Percentiles rank a stretch among this genome's conserved stretches.
phyloP scores from a whole-genome alignment of 2,113 vertebrate species.

The Prolemur simus region DNA sequence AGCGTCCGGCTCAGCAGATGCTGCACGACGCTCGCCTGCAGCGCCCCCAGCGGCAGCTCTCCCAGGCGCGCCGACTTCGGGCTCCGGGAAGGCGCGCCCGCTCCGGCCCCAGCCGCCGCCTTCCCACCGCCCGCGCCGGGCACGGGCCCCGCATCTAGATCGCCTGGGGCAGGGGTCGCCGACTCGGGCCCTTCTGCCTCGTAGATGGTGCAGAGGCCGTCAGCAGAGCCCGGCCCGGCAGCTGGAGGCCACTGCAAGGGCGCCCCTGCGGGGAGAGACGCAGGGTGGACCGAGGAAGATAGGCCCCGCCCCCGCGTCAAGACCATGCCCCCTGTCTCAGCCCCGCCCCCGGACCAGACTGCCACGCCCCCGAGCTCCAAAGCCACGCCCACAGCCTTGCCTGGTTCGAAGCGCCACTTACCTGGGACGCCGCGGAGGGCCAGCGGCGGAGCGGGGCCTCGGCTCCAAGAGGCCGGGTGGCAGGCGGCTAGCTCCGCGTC shows the following conservation, averaged over 20 bases:
- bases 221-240: slow-evolving; percentile 68
- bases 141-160: slow-evolving; percentile 26
- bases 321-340: neutral
- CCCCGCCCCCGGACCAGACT: no score
- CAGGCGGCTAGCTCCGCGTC: slow-evolving; percentile 73
- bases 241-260: slow-evolving; percentile 66
- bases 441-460: slow-evolving; percentile 36
- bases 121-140: neutral
- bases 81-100: slow-evolving; percentile 12
- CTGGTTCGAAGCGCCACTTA: fast-evolving
- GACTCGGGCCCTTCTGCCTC: slow-evolving; percentile 75
- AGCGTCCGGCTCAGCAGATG: slow-evolving; percentile 93
- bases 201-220: slow-evolving; percentile 82
- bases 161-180: neutral
- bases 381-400: neutral
- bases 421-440: slow-evolving; percentile 12
- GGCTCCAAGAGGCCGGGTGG: slow-evolving; percentile 72
- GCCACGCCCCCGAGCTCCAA: neutral
- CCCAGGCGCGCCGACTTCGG: slow-evolving; percentile 44
- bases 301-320: neutral
- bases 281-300: neutral
- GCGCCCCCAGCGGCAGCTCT: slow-evolving; percentile 81
- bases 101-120: neutral
- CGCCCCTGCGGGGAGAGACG: slow-evolving; percentile 56
- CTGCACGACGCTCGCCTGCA: slow-evolving; percentile 91